Evolutionary conservation across 2,113 vertebrate genomes (phyloP), one percentile per base, ranked within the genome.

Genomic region (Galemys pyrenaicus): DNA sequence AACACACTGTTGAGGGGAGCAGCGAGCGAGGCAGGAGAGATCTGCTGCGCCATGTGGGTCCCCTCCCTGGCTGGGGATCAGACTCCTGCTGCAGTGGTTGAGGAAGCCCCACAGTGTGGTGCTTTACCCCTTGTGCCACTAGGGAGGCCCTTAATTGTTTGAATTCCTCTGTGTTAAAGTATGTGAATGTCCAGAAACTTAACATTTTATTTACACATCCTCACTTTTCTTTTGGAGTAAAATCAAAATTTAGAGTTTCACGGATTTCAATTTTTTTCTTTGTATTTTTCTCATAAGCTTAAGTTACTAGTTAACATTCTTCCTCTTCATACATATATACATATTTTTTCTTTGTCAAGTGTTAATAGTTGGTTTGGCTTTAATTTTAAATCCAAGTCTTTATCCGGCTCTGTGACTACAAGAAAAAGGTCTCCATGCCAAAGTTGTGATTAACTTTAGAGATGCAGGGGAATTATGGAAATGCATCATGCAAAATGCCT

Each of bases 361-460:
- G n/a, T 87, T 94, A 94, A 93, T 91, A 96, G 92, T 88, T 94
- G 39, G 89, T 97, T 96, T 95, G 37, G 51, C 74, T 93, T 67
- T 97, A 95, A 95, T 90, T 97, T 97, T 97, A 91, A 98, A 92
- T 97, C 74, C 89, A 95, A 97, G 75, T 1, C n/a, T 95, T 98
- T 97, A 95, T 97, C 97, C 98, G 89, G 67, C 94, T 97, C 86
- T 95, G 80, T 92, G 92, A 97, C 91, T 90, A 89, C 71, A 96
- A 87, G 95, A 88, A 97, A 91, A 96, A 97, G 94, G 93, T 91
- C 92, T 96, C 89, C 83, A 97, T 97, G 97, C 97, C 96, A 98
- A 98, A 98, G 96, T 96, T 97, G 95, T 98, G 98, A 98, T 98
- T 98, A 98, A 98, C 98, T 98, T 98, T 98, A 97, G 95, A 97